Evolutionary conservation across 2,888 invertebrate species (phyloP), one percentile per base, ranked within the genome.

Genomic region (Dicyrtoma fusca): DNA sequence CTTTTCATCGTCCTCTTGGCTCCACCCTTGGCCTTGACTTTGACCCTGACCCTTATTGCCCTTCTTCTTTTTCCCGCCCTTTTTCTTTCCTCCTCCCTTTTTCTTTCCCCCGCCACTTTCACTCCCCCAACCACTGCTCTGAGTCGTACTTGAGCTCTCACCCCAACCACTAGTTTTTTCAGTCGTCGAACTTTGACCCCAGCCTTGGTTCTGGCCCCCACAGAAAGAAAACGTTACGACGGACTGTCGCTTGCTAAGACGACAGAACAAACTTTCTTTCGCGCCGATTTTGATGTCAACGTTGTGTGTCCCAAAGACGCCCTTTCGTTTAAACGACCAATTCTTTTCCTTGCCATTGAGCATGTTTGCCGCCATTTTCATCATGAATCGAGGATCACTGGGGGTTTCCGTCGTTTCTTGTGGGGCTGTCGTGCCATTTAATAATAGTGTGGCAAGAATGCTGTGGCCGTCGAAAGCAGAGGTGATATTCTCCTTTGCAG

Each of bases 41-140:
- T 8, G 11, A 25, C 42, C 42, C 3, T 53, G 2, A 21, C 25
- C 13, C 1, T 57, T 13, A 25, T 61, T 3, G 5, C 62, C 62
- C 14, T 34, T 21, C 19, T 61, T 61, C 62, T 26, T 26, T n/a
- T 61, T 25, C 34, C 51, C 51, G 11, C 26, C 49, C 26, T 65
- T 65, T 26, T 65, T 65, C 49, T 62, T 44, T 3, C 62, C 62
- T 11, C 59, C 26, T n/a, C 59, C 59, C n/a, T 34, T 34, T n/a
- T 14, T 19, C 19, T 26, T 26, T 1, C 61, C 44, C 1, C 34
- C 49, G 2, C 34, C 51, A 17, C 14, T 25, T 14, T 14, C 14
- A 1, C 26, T 59, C 59, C 34, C 34, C 3, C 25, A 11, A 11
- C 34, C 34, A 13, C 59, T 26, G n/a, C 59, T 26, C 34, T 26